A percentile compares a stretch with the other conserved stretches of the same genome.
These are phyloP conservation scores for Temnothorax ravouxi DNA, from an alignment of 2,888 invertebrate genomes.

Conservation along the genomic window DNA sequence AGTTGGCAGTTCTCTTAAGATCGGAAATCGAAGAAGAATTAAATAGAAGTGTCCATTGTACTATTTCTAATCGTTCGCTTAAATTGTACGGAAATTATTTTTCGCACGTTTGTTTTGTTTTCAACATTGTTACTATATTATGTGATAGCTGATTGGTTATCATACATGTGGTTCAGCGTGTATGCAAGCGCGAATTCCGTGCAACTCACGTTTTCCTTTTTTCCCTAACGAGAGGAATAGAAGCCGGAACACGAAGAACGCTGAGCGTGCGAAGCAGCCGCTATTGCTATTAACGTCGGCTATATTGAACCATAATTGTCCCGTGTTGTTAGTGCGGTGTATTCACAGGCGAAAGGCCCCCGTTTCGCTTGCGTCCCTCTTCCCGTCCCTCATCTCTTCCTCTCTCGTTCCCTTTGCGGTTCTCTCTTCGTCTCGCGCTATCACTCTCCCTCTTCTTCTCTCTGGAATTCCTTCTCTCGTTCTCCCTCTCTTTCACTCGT, in stretches of 20 bases:
- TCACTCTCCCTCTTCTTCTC: conserved; percentile 52
- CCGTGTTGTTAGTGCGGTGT: conserved; percentile 76
- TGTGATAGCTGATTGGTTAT: background rate
- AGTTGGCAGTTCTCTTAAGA: background rate
- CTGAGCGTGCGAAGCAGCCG: conserved; percentile 71
- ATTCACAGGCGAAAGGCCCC: conserved; percentile 75
- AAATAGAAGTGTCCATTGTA: background rate
- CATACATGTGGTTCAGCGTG: background rate
- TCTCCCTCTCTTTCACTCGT: conserved; percentile 51
- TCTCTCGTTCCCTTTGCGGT: conserved; percentile 45
- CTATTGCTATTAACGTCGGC: conserved; percentile 78
- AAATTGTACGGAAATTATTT: background rate
- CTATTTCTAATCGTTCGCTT: background rate
- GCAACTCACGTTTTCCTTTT: background rate
- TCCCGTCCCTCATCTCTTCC: conserved; percentile 14
- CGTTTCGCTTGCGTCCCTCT: conserved; percentile 65
- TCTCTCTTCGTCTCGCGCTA: conserved; percentile 45
- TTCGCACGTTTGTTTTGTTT: background rate
- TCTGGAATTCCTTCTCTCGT: conserved; percentile 54
- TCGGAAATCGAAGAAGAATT: background rate
- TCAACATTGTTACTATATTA: background rate
- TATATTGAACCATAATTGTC: conserved; percentile 83
- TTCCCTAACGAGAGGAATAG: conserved; percentile 1
- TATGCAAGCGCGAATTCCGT: background rate
- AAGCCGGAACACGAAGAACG: conserved; percentile 7